These are phyloP conservation scores for Gnatocerus cornutus DNA, from an alignment of 2,888 invertebrate genomes.

Conservation along the genomic window DNA sequence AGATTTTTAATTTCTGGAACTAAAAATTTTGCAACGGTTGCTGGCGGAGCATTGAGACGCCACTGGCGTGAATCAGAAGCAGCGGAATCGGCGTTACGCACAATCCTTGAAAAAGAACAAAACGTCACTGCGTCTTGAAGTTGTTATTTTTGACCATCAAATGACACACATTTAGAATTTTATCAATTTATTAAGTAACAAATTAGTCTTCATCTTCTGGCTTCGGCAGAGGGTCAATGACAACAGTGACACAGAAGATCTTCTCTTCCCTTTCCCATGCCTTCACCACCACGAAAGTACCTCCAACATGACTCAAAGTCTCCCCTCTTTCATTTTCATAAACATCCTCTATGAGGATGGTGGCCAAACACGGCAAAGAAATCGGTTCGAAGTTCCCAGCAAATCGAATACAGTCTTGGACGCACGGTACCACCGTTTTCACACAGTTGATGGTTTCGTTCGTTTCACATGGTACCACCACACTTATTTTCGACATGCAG, in stretches of 20 bases:
- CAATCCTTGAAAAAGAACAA: too few relatives aligned
- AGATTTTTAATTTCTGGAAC: too few relatives aligned
- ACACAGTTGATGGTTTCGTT: constrained; percentile 41
- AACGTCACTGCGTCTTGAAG: too few relatives aligned
- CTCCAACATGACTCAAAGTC: constrained; percentile 50
- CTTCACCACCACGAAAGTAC: constrained; percentile 47
- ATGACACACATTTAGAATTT: too few relatives aligned
- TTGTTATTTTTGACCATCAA: too few relatives aligned
- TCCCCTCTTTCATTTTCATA: constrained; percentile 44
- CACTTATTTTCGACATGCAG: constrained; percentile 46
- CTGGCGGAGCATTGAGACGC: too few relatives aligned
- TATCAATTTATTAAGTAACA: neutral
- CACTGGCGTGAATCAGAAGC: too few relatives aligned
- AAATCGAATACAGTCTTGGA: constrained; percentile 30
- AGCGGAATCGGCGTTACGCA: too few relatives aligned
- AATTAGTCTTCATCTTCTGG: neutral
- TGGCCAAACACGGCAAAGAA: constrained; percentile 47
- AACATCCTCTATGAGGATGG: constrained; percentile 42
- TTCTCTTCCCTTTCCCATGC: constrained; percentile 36
- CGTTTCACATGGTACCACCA: constrained; percentile 32
- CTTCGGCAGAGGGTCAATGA: constrained; percentile 42
- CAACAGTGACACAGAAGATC: constrained; percentile 48
- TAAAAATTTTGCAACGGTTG: too few relatives aligned
- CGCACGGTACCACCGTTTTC: constrained; percentile 46
- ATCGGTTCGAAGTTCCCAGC: constrained; percentile 33